These are phyloP conservation scores for Lateolabrax maculatus DNA, from an alignment of 2,797 vertebrate genomes.

Conservation along the genomic window DNA sequence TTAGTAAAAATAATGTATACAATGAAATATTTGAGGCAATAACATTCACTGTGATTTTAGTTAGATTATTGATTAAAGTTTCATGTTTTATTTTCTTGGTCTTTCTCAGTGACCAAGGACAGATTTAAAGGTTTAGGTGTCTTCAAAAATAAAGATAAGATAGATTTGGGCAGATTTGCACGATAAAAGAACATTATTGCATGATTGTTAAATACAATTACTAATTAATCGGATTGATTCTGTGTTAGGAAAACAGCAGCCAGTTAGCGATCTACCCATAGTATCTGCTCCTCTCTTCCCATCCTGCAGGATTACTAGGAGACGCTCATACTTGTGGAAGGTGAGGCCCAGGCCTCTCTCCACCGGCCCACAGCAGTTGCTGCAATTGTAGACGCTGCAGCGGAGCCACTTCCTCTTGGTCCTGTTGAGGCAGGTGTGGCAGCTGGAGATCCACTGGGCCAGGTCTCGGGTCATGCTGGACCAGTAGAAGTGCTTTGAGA, in stretches of 20 bases:
- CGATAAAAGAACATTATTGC: no score
- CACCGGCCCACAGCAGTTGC: constrained; percentile 76
- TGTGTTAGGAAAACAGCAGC: no score
- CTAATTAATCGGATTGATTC: background rate
- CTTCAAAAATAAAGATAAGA: no score
- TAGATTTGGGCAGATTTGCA: no score
- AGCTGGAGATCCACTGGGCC: constrained; percentile 76
- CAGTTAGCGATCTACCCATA: background rate
- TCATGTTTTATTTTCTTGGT: no score
- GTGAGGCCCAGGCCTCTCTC: constrained; percentile 77
- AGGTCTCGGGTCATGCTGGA: constrained; percentile 73
- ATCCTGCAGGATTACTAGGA: background rate
- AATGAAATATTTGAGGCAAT: no score
- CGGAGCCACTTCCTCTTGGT: constrained; percentile 72
- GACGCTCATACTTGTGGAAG: constrained; percentile 71
- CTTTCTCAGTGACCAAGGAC: no score
- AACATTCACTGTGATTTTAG: no score
- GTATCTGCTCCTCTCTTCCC: background rate
- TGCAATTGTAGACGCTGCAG: constrained; percentile 78
- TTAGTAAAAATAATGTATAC: no score
- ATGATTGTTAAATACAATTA: no score
- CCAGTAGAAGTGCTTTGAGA: constrained; percentile 77
- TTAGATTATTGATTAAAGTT: no score
- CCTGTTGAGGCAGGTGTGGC: constrained; percentile 69
- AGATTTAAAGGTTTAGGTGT: no score